Percentiles rank a stretch among this genome's conserved stretches.
Evolutionary conservation across 2,113 vertebrate genomes (phyloP).

Genomic region (Orthochromis malagaraziensis): DNA sequence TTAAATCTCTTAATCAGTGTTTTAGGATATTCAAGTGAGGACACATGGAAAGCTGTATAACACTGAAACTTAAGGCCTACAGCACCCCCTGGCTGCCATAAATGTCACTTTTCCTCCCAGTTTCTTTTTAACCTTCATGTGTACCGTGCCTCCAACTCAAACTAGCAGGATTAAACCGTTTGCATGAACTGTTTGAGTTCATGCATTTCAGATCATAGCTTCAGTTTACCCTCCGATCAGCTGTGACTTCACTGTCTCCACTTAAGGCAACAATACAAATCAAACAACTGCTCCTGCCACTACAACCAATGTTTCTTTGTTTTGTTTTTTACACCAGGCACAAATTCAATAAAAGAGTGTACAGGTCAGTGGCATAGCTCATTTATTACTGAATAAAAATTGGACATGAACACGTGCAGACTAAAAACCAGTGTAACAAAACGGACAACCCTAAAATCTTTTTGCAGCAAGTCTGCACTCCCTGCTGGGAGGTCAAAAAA

Average conservation of each 20-base stretch:
- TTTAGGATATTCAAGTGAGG: not conserved
- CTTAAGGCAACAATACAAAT: not conserved
- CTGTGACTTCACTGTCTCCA: not conserved
- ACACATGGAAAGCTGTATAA: not conserved
- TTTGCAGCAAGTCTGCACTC: slow-evolving; percentile 86
- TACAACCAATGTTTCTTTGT: not conserved
- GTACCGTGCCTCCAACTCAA: not conserved
- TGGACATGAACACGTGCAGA: slow-evolving; percentile 90
- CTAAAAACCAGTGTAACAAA: slow-evolving; percentile 97
- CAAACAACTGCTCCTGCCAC: not conserved
- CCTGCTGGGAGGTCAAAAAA: slow-evolving; percentile 79
- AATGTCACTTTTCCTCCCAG: not conserved
- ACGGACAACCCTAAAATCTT: slow-evolving; percentile 75
- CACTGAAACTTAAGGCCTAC: not conserved
- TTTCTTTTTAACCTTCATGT: not conserved
- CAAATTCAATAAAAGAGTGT: not conserved
- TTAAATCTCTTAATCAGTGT: not conserved
- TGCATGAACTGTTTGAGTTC: not conserved
- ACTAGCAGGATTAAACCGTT: not conserved
- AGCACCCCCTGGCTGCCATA: slow-evolving; percentile 11
- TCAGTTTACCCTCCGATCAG: not conserved
- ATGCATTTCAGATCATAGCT: not conserved
- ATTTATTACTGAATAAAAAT: slow-evolving; percentile 89
- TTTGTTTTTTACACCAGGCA: not conserved
- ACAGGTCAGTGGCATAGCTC: slow-evolving; percentile 37